phyloP scores from a whole-genome alignment of 1,140 invertebrate genomes.

The Sycobia sp. region DNA sequence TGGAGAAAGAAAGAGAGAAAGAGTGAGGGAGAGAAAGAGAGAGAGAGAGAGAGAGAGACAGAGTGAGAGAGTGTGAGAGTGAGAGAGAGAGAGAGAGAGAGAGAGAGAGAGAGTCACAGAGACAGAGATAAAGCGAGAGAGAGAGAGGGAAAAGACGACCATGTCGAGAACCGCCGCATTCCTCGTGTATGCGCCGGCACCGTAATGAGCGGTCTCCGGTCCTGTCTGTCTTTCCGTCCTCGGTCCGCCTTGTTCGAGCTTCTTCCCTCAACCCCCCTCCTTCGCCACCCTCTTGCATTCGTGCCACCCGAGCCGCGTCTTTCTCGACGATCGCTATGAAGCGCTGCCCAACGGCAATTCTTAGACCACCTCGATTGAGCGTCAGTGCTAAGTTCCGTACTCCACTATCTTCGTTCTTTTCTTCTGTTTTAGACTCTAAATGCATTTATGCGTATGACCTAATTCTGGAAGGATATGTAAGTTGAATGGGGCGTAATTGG shows the following conservation, averaged over 20 bases:
- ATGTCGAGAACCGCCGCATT: slow-evolving; percentile 56
- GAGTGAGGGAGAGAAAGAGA: no score
- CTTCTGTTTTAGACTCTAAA: no score
- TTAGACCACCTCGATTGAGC: slow-evolving; percentile 6
- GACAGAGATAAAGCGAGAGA: no score
- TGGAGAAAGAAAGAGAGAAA: no score
- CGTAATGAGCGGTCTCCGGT: slow-evolving; percentile 59
- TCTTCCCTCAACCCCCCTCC: background rate
- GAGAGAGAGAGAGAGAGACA: slow-evolving; percentile 36
- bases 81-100: no score
- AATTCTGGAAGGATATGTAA: no score
- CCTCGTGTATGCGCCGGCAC: slow-evolving; percentile 53
- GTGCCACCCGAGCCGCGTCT: background rate
- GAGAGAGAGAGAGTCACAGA: no score
- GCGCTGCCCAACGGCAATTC: background rate
- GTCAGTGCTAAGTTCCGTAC: background rate
- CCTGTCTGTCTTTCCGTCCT: slow-evolving; percentile 44
- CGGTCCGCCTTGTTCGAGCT: slow-evolving; percentile 28
- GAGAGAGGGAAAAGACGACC: slow-evolving; percentile 40
- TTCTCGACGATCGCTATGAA: background rate
- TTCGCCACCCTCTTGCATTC: background rate
- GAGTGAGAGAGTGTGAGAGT: no score
- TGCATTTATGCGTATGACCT: no score
- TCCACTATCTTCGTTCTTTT: no score
- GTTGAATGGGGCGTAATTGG: no score